These are phyloP conservation scores for Dorcus parallelipipedus DNA, from an alignment of 2,888 invertebrate genomes.

Conservation along the genomic window DNA sequence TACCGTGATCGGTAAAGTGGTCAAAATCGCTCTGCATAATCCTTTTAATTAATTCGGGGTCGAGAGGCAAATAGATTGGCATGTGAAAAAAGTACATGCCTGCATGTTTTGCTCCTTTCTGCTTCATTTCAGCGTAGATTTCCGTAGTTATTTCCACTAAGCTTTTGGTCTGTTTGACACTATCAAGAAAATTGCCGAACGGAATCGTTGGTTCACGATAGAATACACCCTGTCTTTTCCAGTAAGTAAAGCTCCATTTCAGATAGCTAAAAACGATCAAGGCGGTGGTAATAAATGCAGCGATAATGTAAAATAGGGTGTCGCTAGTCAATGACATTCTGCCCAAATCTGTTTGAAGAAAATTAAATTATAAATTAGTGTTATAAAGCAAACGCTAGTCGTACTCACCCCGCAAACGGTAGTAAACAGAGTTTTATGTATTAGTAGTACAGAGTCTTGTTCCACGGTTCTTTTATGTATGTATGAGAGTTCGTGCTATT, in stretches of 20 bases:
- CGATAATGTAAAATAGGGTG: not conserved
- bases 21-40: constrained; percentile 57
- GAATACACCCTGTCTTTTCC: constrained; percentile 29
- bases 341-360: not conserved
- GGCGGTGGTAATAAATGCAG: not conserved
- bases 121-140: constrained; percentile 22
- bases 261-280: constrained; percentile 16
- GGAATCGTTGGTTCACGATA: constrained; percentile 30
- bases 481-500: too few relatives aligned
- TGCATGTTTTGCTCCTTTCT: constrained; percentile 21
- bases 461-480: too few relatives aligned
- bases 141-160: constrained; percentile 13
- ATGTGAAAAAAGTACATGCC: constrained; percentile 26
- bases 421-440: too few relatives aligned
- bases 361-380: too few relatives aligned
- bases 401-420: too few relatives aligned
- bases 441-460: too few relatives aligned
- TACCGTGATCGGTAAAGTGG: constrained; percentile 59
- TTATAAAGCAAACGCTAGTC: too few relatives aligned
- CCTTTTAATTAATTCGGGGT: constrained; percentile 33
- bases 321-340: not conserved
- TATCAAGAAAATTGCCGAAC: constrained; percentile 28
- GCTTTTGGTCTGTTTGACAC: constrained; percentile 3
- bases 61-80: constrained; percentile 24
- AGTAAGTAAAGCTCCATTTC: constrained; percentile 29